phyloP scores from a whole-genome alignment of 1,140 invertebrate genomes.

The Drosophila teissieri region DNA sequence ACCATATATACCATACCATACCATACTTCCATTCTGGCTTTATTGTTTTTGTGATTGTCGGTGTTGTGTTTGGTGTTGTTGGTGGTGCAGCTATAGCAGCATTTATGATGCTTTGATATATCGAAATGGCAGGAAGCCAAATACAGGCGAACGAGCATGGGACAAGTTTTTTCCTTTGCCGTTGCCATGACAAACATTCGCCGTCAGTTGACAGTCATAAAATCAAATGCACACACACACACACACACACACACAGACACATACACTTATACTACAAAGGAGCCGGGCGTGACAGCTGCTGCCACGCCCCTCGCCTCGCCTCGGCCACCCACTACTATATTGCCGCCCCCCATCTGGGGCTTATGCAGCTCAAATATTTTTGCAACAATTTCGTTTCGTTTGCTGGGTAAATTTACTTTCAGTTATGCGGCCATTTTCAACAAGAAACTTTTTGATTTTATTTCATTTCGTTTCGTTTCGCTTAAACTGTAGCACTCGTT shows the following conservation, averaged over 20 bases:
- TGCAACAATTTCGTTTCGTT: conserved; percentile 77
- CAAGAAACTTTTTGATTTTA: conserved; percentile 48
- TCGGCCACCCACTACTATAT: neutral
- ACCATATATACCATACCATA: too few relatives aligned
- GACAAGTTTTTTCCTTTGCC: conserved; percentile 21
- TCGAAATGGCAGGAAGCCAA: conserved; percentile 64
- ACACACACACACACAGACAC: conserved; percentile 6
- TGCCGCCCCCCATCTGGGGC: conserved; percentile 17
- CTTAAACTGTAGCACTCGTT: conserved; percentile 14
- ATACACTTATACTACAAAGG: neutral
- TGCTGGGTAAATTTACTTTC: conserved; percentile 77
- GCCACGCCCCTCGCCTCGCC: neutral
- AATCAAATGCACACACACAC: conserved; percentile 65
- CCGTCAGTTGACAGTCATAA: conserved; percentile 77
- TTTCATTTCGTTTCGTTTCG: conserved; percentile 19
- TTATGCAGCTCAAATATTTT: conserved; percentile 78
- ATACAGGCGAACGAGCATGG: conserved; percentile 26
- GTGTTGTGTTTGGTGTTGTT: conserved; percentile 6
- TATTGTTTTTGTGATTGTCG: conserved; percentile 12
- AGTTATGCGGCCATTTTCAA: conserved; percentile 72
- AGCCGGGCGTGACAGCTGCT: conserved; percentile 27
- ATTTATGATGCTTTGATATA: conserved; percentile 79
- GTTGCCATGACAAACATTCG: conserved; percentile 77
- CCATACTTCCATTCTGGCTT: neutral
- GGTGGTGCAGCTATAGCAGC: conserved; percentile 57